Conservation (phyloP, 2,797 vertebrate genomes). For the Telmatherina bonti region DNA sequence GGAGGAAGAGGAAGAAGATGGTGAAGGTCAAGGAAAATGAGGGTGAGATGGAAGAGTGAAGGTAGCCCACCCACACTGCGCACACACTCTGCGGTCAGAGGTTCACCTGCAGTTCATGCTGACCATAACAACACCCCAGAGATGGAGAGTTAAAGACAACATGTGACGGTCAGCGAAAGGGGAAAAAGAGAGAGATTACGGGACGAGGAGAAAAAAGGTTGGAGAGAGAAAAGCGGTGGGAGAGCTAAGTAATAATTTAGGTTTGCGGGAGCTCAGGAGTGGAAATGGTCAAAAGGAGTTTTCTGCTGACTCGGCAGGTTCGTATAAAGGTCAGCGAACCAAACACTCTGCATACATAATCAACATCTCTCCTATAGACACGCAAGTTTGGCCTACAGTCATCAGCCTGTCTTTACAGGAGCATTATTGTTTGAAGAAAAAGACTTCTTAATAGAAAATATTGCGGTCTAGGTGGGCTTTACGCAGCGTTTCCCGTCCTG, state of each 20-base stretch:
- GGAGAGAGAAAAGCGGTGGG: conserved; percentile 34
- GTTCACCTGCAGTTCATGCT: conserved; percentile 72
- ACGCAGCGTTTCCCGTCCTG: neutral
- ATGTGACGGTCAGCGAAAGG: conserved; percentile 4
- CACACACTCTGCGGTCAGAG: conserved; percentile 56
- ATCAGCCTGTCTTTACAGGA: neutral
- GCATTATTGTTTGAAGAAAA: neutral
- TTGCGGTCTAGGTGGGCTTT: neutral
- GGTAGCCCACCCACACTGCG: conserved; percentile 62
- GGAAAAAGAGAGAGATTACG: conserved; percentile 4
- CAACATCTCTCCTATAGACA: neutral
- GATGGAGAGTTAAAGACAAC: conserved; percentile 15
- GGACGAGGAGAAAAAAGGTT: conserved; percentile 16
- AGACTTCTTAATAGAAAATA: neutral
- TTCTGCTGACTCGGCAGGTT: conserved; percentile 65
- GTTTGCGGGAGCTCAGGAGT: conserved; percentile 40
- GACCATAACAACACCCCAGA: conserved; percentile 65
- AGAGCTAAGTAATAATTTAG: conserved; percentile 66
- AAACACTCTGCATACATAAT: neutral
- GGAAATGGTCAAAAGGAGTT: conserved; percentile 47
- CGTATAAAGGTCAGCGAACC: conserved; percentile 45
- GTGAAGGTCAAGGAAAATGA: conserved; percentile 50
- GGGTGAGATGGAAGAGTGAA: conserved; percentile 28
- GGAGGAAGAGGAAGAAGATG: conserved; percentile 36
- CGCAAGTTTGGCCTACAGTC: neutral